phyloP scores from a whole-genome alignment of 1,140 invertebrate species.

The Stratiolaelaps scimitus region DNA sequence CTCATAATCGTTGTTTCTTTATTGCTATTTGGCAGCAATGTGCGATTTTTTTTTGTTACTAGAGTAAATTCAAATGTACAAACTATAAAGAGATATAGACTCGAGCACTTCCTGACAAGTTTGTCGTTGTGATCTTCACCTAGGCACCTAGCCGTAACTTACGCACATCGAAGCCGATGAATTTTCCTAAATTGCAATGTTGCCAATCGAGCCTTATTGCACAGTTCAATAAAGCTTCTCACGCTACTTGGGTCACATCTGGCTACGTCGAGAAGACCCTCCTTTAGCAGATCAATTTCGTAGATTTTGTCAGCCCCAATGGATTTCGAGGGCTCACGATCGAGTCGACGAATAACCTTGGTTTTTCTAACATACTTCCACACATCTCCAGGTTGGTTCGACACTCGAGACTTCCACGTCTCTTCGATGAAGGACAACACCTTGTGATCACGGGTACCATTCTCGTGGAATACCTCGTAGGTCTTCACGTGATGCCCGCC shows the following conservation, averaged over 20 bases:
- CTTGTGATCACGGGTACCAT: not conserved
- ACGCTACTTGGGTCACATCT: not conserved
- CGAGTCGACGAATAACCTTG: not conserved
- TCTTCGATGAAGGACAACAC: slow-evolving; percentile 1
- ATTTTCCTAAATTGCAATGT: too few species aligned
- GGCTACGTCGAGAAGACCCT: not conserved
- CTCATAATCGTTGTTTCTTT: too few species aligned
- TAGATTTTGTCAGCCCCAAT: not conserved
- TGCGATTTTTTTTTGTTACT: too few species aligned
- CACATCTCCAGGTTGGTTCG: not conserved
- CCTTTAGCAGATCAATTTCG: not conserved
- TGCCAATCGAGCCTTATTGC: not conserved
- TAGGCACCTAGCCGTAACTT: too few species aligned
- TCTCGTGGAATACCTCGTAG: not conserved
- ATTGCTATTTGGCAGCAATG: too few species aligned
- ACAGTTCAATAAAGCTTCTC: not conserved
- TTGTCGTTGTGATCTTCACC: too few species aligned
- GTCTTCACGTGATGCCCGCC: not conserved
- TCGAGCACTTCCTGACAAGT: too few species aligned
- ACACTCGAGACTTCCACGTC: not conserved
- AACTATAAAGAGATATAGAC: too few species aligned
- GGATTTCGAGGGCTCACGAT: not conserved
- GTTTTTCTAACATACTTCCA: not conserved
- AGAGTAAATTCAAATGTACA: too few species aligned
- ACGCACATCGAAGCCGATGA: too few species aligned